These are phyloP conservation scores for Hassar affinis DNA, from an alignment of 2,113 vertebrate species.

Conservation along the genomic window DNA sequence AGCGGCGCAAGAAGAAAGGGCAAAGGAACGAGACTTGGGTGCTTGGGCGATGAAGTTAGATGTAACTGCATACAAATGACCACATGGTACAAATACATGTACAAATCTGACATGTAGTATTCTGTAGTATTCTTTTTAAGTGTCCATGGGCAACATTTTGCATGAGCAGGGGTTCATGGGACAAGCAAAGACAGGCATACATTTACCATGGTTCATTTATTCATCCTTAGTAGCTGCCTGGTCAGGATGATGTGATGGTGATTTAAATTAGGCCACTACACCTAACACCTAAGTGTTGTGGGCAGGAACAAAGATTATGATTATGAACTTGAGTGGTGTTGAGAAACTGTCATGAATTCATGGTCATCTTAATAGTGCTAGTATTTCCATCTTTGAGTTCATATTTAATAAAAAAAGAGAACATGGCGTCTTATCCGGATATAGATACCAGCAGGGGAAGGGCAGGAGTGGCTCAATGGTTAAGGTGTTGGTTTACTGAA, in stretches of 20 bases:
- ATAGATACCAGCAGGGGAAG: no score
- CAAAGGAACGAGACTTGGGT: not conserved
- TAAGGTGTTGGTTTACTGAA: no score
- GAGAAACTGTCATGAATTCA: not conserved
- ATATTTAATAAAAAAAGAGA: not conserved
- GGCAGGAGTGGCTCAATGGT: no score
- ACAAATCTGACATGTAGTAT: not conserved
- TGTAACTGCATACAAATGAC: not conserved
- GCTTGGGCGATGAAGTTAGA: not conserved
- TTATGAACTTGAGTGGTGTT: not conserved
- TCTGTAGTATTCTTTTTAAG: not conserved
- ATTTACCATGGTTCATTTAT: not conserved
- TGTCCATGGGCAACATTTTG: not conserved
- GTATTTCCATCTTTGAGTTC: not conserved
- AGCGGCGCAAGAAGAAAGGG: no score
- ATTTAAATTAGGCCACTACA: not conserved
- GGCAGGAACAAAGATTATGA: not conserved
- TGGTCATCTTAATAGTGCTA: not conserved
- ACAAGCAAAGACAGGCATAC: not conserved
- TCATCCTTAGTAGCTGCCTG: conserved; percentile 1
- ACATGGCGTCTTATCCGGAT: not conserved
- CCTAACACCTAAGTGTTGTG: no score
- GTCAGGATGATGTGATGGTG: not conserved
- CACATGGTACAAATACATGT: not conserved
- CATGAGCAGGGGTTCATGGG: not conserved